These are phyloP conservation scores for Euura saliciscinereae DNA, from an alignment of 1,140 invertebrate genomes.

Conservation along the genomic window DNA sequence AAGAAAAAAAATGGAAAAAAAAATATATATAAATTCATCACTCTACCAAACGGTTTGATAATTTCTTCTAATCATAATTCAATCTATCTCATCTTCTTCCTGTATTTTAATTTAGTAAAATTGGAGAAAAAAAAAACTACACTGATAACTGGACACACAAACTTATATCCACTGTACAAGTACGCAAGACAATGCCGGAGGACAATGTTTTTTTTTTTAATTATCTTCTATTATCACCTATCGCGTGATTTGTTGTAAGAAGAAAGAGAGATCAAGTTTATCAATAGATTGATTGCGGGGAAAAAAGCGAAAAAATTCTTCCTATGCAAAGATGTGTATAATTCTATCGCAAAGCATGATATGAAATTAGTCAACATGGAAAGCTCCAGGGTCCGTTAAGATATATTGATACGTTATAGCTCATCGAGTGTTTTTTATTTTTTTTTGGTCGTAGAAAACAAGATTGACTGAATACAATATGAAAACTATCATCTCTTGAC, in stretches of 20 bases:
- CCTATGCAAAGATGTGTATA: background rate
- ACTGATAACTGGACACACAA: too few species aligned
- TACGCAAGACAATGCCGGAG: background rate
- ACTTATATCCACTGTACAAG: background rate
- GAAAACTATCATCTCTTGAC: too few species aligned
- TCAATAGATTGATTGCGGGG: too few species aligned
- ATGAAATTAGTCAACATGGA: background rate
- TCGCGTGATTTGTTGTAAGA: background rate
- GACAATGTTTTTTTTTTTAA: background rate
- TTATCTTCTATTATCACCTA: background rate
- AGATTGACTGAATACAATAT: too few species aligned
- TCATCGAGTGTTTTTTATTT: too few species aligned
- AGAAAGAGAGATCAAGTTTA: background rate
- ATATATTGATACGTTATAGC: too few species aligned
- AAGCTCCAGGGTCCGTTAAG: background rate
- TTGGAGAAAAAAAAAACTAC: too few species aligned
- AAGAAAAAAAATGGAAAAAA: constrained; percentile 11
- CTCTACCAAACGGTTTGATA: constrained; percentile 11
- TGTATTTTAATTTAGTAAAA: background rate
- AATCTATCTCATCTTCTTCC: background rate
- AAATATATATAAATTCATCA: constrained; percentile 41
- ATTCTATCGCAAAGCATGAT: background rate
- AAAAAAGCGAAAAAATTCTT: too few species aligned
- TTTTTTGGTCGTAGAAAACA: too few species aligned
- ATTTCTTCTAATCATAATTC: background rate